A percentile compares a stretch with the other conserved stretches of the same genome.
phyloP scores from a whole-genome alignment of 2,797 vertebrate species.

The Brachyrhaphis roseni region DNA sequence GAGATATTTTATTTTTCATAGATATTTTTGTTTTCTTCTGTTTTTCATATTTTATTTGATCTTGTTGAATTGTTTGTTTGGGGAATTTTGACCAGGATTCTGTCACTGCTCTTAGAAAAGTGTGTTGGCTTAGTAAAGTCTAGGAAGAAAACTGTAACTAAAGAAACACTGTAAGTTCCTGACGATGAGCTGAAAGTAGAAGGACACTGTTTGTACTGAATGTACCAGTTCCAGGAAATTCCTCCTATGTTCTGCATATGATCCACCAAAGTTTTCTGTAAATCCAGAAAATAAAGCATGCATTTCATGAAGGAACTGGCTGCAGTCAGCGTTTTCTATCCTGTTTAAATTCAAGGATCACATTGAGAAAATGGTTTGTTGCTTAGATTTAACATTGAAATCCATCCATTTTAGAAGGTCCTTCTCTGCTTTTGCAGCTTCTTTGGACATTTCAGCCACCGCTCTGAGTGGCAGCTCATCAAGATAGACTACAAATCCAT shows the following conservation, averaged over 20 bases:
- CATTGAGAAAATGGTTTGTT: not conserved
- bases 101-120: not conserved
- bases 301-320: not conserved
- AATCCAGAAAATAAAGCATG: not conserved
- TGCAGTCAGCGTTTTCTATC: not conserved
- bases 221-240: not conserved
- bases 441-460: slow-evolving; percentile 98
- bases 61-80: not conserved
- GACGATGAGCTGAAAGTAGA: not conserved
- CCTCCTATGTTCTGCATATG: too few relatives aligned
- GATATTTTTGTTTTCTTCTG: not conserved
- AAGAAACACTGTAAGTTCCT: not conserved
- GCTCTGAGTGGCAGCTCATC: slow-evolving; percentile 98
- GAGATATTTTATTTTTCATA: not conserved
- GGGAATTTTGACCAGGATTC: not conserved
- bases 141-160: not conserved
- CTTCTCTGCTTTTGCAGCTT: slow-evolving; percentile 78
- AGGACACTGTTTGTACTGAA: not conserved
- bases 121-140: too few relatives aligned
- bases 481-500: slow-evolving; percentile 99
- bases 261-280: not conserved
- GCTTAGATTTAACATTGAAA: not conserved
- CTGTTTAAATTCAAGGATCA: not conserved
- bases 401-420: not conserved
- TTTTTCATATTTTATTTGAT: not conserved